Evolutionary conservation across 1,140 invertebrate genomes (phyloP).

Genomic region (Drosophila lacteicornis): DNA sequence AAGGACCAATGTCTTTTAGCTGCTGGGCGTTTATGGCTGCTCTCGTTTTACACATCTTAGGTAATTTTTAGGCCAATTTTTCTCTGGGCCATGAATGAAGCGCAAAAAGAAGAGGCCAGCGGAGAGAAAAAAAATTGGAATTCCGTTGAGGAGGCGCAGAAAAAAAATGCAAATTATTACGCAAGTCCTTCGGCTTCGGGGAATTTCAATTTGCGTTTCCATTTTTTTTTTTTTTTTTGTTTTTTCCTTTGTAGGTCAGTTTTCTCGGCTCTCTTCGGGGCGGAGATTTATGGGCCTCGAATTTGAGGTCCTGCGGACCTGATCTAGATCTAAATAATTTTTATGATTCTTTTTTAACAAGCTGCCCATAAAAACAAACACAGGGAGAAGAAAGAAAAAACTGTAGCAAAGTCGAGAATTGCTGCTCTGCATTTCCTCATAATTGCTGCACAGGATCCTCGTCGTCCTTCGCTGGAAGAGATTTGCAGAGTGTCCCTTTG

Average conservation of each 20-base stretch:
- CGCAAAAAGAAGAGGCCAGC: conserved; percentile 19
- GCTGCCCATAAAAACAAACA: conserved; percentile 60
- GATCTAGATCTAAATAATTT: conserved; percentile 78
- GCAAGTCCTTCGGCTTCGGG: conserved; percentile 62
- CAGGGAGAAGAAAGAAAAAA: conserved; percentile 37
- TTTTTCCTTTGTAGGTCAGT: conserved; percentile 56
- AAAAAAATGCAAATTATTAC: conserved; percentile 79
- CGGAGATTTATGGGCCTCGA: conserved; percentile 56
- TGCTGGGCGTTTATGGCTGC: conserved; percentile 57
- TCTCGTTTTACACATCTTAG: conserved; percentile 75
- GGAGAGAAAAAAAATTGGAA: conserved; percentile 26
- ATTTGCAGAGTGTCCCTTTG: conserved; percentile 32
- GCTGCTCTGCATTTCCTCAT: conserved; percentile 50
- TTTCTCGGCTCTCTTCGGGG: not conserved
- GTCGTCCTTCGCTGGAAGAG: conserved; percentile 36
- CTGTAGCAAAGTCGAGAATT: conserved; percentile 39
- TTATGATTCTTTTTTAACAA: conserved; percentile 80
- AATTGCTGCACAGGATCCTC: conserved; percentile 53
- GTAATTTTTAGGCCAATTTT: conserved; percentile 81
- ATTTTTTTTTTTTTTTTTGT: conserved; percentile 21
- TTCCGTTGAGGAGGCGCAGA: conserved; percentile 20
- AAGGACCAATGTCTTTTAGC: conserved; percentile 32
- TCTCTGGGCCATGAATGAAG: conserved; percentile 60
- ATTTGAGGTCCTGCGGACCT: conserved; percentile 48
- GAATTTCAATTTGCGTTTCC: conserved; percentile 41